phyloP scores from a whole-genome alignment of 1,140 invertebrate genomes.

The Thaumatotibia leucotreta region DNA sequence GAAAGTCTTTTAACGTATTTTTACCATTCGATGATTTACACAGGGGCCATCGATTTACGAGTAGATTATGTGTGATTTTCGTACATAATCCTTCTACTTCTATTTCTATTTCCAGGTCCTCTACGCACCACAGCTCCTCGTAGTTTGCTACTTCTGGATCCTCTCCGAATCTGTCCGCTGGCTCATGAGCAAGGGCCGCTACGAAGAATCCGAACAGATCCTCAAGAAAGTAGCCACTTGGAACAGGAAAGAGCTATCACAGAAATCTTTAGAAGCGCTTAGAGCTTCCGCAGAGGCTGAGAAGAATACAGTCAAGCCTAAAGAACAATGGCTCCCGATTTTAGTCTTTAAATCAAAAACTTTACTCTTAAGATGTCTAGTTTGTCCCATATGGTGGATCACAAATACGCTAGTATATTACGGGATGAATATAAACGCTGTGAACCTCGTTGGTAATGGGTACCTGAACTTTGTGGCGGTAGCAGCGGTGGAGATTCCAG shows the following conservation, averaged over 20 bases:
- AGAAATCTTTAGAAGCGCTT: constrained; percentile 75
- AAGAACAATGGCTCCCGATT: constrained; percentile 64
- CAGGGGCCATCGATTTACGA: too few relatives aligned
- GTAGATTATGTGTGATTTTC: too few relatives aligned
- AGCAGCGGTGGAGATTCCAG: constrained; percentile 83
- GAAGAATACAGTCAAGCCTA: constrained; percentile 36
- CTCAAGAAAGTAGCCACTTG: constrained; percentile 79
- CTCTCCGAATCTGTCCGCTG: constrained; percentile 85
- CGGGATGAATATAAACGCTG: constrained; percentile 88
- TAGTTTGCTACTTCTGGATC: constrained; percentile 81
- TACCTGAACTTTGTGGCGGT: constrained; percentile 85
- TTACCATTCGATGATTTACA: too few relatives aligned
- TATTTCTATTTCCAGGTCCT: too few relatives aligned
- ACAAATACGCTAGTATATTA: constrained; percentile 87
- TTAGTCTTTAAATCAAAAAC: constrained; percentile 78
- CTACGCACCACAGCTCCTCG: constrained; percentile 82
- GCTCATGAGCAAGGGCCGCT: constrained; percentile 81
- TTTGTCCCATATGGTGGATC: constrained; percentile 84
- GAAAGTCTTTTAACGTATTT: too few relatives aligned
- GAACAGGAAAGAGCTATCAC: constrained; percentile 79
- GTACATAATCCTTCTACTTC: too few relatives aligned
- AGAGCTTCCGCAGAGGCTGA: constrained; percentile 48
- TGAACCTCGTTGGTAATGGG: constrained; percentile 82
- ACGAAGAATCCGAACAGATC: constrained; percentile 79
- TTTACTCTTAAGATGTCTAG: constrained; percentile 79